A percentile compares a stretch with the other conserved stretches of the same genome.
phyloP scores from a whole-genome alignment of 92 coral and sea anemone genomes.

The Porites divaricata region DNA sequence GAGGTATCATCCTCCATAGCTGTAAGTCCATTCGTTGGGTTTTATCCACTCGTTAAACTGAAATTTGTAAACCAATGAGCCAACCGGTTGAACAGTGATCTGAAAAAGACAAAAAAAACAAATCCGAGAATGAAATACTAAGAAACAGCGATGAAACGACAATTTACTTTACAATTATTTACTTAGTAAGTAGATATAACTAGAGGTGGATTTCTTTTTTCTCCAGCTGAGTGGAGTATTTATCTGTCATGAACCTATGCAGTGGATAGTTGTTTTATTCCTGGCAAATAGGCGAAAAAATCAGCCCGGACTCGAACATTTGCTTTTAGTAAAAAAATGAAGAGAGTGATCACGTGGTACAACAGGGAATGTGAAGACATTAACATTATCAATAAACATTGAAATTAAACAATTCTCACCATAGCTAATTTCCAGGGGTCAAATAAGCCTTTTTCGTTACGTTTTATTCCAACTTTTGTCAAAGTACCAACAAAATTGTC shows the following conservation, averaged over 20 bases:
- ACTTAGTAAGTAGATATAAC: no score
- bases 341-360: no score
- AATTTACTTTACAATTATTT: neutral
- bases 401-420: neutral
- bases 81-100: conserved; percentile 29
- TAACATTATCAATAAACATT: no score
- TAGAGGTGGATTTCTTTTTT: no score
- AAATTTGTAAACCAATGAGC: conserved; percentile 16
- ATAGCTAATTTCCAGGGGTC: conserved; percentile 22
- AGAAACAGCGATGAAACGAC: neutral
- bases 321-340: no score
- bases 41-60: conserved; percentile 28
- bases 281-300: no score
- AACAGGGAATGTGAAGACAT: no score
- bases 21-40: conserved; percentile 15
- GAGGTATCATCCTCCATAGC: conserved; percentile 9
- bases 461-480: conserved; percentile 32
- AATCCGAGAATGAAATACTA: neutral
- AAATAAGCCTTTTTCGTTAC: conserved; percentile 14
- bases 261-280: no score
- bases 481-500: conserved; percentile 24
- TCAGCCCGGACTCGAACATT: no score
- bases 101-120: neutral
- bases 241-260: no score
- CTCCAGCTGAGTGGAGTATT: no score